A percentile compares a stretch with the other conserved stretches of the same genome.
phyloP scores from a whole-genome alignment of 2,888 invertebrate genomes.

The Teleogryllus oceanicus region DNA sequence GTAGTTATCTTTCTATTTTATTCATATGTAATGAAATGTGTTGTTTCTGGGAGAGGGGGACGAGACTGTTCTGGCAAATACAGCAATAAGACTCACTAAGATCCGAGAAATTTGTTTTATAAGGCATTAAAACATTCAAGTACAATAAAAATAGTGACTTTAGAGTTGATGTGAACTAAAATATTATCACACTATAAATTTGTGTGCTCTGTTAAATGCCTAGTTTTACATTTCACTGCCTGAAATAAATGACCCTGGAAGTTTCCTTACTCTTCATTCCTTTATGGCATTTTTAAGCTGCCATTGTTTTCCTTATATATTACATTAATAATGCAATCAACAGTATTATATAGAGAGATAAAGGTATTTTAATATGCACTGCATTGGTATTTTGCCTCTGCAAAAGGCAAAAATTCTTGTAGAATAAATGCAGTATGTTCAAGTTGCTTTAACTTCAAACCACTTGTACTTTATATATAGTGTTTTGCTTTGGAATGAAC shows the following conservation, averaged over 20 bases:
- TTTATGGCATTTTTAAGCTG: neutral
- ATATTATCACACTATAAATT: neutral
- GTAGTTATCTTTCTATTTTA: too few species aligned
- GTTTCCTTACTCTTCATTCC: neutral
- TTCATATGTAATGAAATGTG: too few species aligned
- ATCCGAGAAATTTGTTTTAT: too few species aligned
- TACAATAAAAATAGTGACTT: neutral
- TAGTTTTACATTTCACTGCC: neutral
- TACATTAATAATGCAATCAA: neutral
- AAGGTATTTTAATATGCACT: conserved; percentile 9
- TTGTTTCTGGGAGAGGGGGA: too few species aligned
- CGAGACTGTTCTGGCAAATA: too few species aligned
- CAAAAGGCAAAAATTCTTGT: neutral
- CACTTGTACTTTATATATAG: neutral
- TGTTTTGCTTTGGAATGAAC: neutral
- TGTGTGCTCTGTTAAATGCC: neutral
- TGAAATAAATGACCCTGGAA: neutral
- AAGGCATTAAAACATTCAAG: neutral
- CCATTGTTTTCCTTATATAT: neutral
- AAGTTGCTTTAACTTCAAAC: neutral
- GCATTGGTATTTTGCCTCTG: neutral
- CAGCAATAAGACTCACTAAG: too few species aligned
- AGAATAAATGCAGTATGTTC: neutral
- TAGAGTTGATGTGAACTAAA: neutral
- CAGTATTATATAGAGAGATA: conserved; percentile 9